Evolutionary conservation across 2,888 invertebrate genomes (phyloP), one percentile per base, ranked within the genome.

Genomic region (Cataglyphis albicans): DNA sequence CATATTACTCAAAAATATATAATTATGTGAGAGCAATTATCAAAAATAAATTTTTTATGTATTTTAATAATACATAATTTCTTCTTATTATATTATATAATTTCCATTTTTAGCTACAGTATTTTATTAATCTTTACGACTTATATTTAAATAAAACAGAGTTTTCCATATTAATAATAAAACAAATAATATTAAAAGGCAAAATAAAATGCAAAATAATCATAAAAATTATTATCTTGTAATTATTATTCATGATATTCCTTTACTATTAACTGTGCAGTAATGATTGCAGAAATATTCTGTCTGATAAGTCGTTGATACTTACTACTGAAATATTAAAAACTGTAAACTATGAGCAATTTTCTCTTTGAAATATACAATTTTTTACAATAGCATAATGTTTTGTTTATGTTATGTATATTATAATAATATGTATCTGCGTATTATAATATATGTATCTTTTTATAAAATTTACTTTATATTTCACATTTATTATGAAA

Each of bases 251-350:
- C 0, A 38, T 9, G 32, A 29, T 6, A n/a, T 3, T 68, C 32
- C 18, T 25, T 38, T 59, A 18, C 3, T 15, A 9, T 9, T 57
- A 35, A 21, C 9, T 29, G 15, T 6, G 7, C 29, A 55, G n/a
- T n/a, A 32, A 38, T 12, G 10, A 29, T 5, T 21, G 6, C 3
- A 41, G 25, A 29, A 29, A n/a, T 41, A 3, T 29, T 73, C 12
- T 41, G 59, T 44, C 59, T 59, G 29, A 59, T 7, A 29, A 52
- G 59, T 0, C 25, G 12, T 29, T 41, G 73, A 59, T 12, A 29
- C 29, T 44, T 73, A 59, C 35, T 73, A 73, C 59, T 59, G 72
- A 41, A 59, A 57, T 25, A 57, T 57, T 32, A 32, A 64, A 38
- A n/a, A 18, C 4, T 18, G 21, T 52, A 35, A 5, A 18, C 3